Conservation (phyloP, 2,113 vertebrate species). For the Hiodon tergisus region DNA sequence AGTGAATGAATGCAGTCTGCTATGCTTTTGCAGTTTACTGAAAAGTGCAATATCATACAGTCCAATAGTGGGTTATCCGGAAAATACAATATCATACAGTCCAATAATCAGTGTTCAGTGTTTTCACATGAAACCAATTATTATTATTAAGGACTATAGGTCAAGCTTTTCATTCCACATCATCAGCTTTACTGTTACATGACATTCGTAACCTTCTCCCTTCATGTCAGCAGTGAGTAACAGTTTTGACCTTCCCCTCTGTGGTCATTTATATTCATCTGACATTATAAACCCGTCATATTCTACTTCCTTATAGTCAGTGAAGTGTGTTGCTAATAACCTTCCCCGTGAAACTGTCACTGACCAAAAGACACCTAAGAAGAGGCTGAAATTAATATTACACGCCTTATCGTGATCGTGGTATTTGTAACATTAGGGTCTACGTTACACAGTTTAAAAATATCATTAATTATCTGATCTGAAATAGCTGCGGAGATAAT, state of each 20-base stretch:
- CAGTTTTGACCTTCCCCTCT: conserved; percentile 2
- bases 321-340: conserved; percentile 8
- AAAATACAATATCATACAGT: too few relatives aligned
- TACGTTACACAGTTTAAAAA: too few relatives aligned
- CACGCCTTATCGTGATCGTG: too few relatives aligned
- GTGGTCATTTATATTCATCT: conserved; percentile 27
- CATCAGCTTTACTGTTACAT: neutral
- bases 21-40: too few relatives aligned
- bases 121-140: neutral
- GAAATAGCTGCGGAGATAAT: too few relatives aligned
- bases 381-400: neutral
- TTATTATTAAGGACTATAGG: neutral
- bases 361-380: conserved; percentile 3
- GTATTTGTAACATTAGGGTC: too few relatives aligned
- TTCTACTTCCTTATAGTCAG: conserved; percentile 16
- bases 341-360: neutral
- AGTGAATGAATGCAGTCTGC: too few relatives aligned
- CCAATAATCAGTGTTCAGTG: too few relatives aligned
- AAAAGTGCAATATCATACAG: too few relatives aligned
- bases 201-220: neutral
- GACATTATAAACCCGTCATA: conserved; percentile 20
- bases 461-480: too few relatives aligned
- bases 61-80: too few relatives aligned
- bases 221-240: neutral
- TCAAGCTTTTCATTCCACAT: too few relatives aligned